Conservation (phyloP, 1,140 invertebrate species). For the Diachasma alloeum region DNA sequence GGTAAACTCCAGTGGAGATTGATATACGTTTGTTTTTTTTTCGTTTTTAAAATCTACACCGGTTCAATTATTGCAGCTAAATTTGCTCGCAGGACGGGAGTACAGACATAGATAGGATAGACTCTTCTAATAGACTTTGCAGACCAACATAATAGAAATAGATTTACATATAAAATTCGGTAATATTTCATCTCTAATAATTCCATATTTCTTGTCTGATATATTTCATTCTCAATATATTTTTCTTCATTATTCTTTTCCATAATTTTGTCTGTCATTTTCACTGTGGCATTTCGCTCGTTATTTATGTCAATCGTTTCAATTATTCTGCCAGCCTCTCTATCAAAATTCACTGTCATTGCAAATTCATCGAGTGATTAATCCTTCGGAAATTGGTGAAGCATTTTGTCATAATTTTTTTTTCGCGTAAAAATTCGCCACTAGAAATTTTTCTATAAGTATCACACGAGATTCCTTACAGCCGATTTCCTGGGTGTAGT, state of each 20-base stretch:
- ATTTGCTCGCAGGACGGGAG: background rate
- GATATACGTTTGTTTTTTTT: background rate
- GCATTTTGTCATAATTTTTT: background rate
- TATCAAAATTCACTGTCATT: background rate
- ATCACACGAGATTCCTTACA: background rate
- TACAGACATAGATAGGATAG: constrained; percentile 10
- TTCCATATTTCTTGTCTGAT: constrained; percentile 3
- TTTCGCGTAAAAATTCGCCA: background rate
- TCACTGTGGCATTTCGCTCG: background rate
- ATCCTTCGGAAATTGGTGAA: background rate
- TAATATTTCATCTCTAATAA: constrained; percentile 6
- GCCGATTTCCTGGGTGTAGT: background rate
- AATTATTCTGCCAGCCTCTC: background rate
- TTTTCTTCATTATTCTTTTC: background rate
- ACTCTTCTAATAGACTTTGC: constrained; percentile 11
- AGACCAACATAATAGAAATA: constrained; percentile 6
- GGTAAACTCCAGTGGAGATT: background rate
- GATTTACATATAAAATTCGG: constrained; percentile 10
- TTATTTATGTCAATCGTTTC: background rate
- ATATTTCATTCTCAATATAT: constrained; percentile 1
- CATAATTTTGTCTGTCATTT: background rate
- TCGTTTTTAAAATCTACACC: background rate
- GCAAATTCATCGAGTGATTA: background rate
- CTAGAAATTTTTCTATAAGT: background rate
- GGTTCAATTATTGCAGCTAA: background rate